Evolutionary conservation across 2,888 invertebrate species (phyloP).

Genomic region (Helleia helle): DNA sequence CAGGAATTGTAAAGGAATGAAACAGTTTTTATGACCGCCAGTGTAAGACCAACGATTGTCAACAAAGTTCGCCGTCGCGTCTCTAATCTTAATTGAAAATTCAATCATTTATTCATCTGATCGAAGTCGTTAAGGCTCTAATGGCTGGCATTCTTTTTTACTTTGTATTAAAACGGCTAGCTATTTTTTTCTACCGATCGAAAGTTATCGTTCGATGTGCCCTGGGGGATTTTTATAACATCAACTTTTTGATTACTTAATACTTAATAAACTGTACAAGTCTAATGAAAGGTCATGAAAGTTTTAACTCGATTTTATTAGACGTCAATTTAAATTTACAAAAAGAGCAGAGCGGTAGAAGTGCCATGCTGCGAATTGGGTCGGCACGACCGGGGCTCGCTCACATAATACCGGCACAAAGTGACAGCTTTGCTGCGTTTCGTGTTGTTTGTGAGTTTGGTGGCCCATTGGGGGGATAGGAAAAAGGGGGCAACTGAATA

Average conservation of each 20-base stretch:
- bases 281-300: too few relatives aligned
- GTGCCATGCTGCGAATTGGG: too few relatives aligned
- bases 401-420: too few relatives aligned
- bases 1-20: slow-evolving; percentile 17
- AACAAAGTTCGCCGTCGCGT: slow-evolving; percentile 45
- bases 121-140: slow-evolving; percentile 54
- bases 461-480: too few relatives aligned
- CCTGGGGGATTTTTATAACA: slow-evolving; percentile 15
- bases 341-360: too few relatives aligned
- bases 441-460: too few relatives aligned
- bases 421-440: too few relatives aligned
- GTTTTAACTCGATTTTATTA: too few relatives aligned
- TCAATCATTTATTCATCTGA: slow-evolving; percentile 69
- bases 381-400: too few relatives aligned
- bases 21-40: slow-evolving; percentile 32
- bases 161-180: slow-evolving; percentile 47
- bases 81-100: slow-evolving; percentile 67
- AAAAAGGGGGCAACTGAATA: too few relatives aligned
- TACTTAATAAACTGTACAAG: not conserved
- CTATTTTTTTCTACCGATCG: slow-evolving; percentile 46
- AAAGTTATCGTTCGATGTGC: slow-evolving; percentile 25
- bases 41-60: slow-evolving; percentile 41
- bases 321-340: too few relatives aligned
- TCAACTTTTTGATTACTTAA: slow-evolving; percentile 6
- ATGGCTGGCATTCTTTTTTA: slow-evolving; percentile 50